Evolutionary conservation across 2,113 vertebrate genomes (phyloP), one percentile per base, ranked within the genome.

Genomic region (Anarhynchus alexandrinus): DNA sequence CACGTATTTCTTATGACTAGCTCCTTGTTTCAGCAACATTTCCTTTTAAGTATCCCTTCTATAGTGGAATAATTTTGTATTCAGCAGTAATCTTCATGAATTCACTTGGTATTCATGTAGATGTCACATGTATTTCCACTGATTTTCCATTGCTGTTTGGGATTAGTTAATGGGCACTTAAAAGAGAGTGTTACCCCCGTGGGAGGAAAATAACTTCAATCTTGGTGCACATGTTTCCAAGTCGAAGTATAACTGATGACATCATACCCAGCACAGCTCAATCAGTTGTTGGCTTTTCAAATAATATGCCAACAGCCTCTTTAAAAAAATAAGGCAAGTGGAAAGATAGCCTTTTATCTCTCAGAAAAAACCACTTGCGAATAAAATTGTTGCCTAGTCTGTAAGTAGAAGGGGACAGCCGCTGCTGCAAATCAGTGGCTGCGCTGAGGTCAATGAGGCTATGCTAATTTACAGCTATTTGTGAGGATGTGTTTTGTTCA

Each of bases 141-240:
- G 92, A 95, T 96, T 96, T 97, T 92, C 91, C 43, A 79, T 95
- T 73, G 90, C 92, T 95, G 94, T 97, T 96, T 95, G 95, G 81
- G 78, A 93, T 92, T 94, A 93, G 93, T 97, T 98, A 98, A 98
- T 97, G 97, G 97, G 92, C 84, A 96, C 96, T 98, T 97, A 94
- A 95, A 92, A 79, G 81, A 95, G 91, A 97, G 96, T 79, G 92
- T 80, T 90, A 90, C 72, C 84, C 96, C 96, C 45, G 38, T 91
- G 94, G 97, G 97, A 97, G 82, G 86, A 90, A 96, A 97, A 94
- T 82, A 92, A 97, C 94, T 97, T 96, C 85, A 91, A 88, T 95
- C 88, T 88, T 58, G 58, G 95, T 11, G 12, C 93, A 82, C 64
- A 88, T 77, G 32, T 92, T 94, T 94, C 83, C 49, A 57, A 77